Conservation (phyloP, 2,888 invertebrate species). For the Xanthorhoe spadicearia region DNA sequence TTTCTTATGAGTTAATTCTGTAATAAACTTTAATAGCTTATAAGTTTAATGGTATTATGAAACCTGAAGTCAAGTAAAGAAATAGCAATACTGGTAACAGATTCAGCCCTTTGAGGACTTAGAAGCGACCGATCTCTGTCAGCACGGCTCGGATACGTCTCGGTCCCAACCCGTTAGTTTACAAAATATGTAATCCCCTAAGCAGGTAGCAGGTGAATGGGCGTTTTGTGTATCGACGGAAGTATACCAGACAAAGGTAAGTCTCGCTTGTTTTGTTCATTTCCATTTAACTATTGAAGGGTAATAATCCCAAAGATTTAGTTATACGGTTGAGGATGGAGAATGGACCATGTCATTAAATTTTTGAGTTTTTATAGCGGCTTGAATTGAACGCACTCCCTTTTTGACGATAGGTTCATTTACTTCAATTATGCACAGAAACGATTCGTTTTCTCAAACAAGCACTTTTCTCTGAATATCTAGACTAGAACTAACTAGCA, state of each 20-base stretch:
- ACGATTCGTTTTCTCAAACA: background rate
- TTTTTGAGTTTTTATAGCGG: background rate
- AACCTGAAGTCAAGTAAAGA: too few species aligned
- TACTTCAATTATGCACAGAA: too few species aligned
- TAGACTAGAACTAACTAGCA: background rate
- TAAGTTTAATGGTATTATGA: too few species aligned
- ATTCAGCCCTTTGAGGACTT: too few species aligned
- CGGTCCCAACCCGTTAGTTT: background rate
- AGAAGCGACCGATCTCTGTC: too few species aligned
- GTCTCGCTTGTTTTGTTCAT: conserved; percentile 9
- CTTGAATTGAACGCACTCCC: background rate
- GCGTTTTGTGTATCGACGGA: conserved; percentile 29
- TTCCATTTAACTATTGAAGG: conserved; percentile 1
- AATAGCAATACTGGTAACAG: too few species aligned
- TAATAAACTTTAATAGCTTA: too few species aligned
- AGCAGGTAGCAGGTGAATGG: conserved; percentile 26
- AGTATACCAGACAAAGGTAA: conserved; percentile 24
- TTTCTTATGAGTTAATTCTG: too few species aligned
- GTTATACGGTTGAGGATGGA: background rate
- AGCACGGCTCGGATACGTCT: background rate
- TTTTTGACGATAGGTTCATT: background rate
- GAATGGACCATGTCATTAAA: background rate
- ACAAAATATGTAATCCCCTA: background rate
- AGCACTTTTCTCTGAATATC: background rate
- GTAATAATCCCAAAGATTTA: background rate